These are phyloP conservation scores for Stenopsyche tienmushanensis DNA, from an alignment of 1,140 invertebrate species.

Conservation along the genomic window DNA sequence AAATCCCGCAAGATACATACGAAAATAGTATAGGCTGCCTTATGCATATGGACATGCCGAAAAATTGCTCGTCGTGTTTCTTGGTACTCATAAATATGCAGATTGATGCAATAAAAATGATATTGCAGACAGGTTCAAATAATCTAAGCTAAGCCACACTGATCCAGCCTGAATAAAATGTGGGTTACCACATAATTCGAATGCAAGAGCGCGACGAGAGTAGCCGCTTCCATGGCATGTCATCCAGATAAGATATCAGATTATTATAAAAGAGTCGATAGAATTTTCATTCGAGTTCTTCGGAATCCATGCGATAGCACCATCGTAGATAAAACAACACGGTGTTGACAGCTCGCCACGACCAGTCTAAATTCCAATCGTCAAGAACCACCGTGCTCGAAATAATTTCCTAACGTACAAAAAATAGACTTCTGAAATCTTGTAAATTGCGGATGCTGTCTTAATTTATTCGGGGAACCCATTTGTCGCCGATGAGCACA, in stretches of 20 bases:
- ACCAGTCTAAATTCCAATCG: background rate
- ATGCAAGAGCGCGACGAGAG: too few species aligned
- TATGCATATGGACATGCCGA: background rate
- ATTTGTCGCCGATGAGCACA: conserved; percentile 6
- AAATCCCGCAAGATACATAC: background rate
- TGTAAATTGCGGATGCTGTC: background rate
- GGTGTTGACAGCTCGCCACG: conserved; percentile 6
- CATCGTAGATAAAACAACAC: background rate
- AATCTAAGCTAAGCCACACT: background rate
- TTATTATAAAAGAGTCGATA: conserved; percentile 18
- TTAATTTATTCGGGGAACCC: conserved; percentile 1
- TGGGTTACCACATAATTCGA: background rate
- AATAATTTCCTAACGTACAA: too few species aligned
- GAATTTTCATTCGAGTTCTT: conserved; percentile 24
- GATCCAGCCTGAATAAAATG: background rate
- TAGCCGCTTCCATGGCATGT: too few species aligned
- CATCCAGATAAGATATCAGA: conserved; percentile 13
- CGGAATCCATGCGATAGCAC: conserved; percentile 20
- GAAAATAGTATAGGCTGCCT: too few species aligned
- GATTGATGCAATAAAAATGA: too few species aligned
- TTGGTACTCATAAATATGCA: too few species aligned
- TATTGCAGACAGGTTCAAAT: too few species aligned
- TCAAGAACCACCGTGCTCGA: background rate
- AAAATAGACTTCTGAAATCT: too few species aligned
- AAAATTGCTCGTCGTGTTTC: background rate